Evolutionary conservation across 53 echinoderm and acorn worm species (phyloP).

Genomic region (Glandiceps talaboti): DNA sequence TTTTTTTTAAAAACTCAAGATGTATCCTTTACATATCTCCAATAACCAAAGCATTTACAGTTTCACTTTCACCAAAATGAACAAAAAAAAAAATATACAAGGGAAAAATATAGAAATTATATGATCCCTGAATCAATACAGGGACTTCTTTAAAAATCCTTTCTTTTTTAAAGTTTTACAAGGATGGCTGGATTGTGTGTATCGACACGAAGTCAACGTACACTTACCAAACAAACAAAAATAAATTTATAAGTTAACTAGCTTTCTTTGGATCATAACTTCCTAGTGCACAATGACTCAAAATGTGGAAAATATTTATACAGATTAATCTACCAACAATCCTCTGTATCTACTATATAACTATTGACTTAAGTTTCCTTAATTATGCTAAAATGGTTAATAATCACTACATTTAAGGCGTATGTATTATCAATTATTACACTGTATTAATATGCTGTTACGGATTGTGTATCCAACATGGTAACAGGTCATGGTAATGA

Average conservation of each 20-base stretch:
- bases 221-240: background rate
- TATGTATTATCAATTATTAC: too few relatives aligned
- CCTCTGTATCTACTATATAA: background rate
- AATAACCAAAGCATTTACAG: background rate
- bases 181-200: background rate
- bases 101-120: background rate
- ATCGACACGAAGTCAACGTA: background rate
- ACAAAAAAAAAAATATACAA: too few relatives aligned
- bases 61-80: background rate
- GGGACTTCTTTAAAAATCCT: background rate
- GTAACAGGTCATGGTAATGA: background rate
- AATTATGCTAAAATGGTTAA: background rate
- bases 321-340: background rate
- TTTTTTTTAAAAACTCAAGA: background rate
- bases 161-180: background rate
- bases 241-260: background rate
- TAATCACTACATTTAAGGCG: background rate
- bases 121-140: background rate
- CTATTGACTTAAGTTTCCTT: background rate
- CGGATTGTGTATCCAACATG: background rate
- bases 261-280: background rate
- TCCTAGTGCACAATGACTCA: background rate
- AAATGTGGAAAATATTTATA: background rate
- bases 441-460: background rate
- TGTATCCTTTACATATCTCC: background rate